phyloP scores from a whole-genome alignment of 2,113 vertebrate species.

The Ellobius talpinus region DNA sequence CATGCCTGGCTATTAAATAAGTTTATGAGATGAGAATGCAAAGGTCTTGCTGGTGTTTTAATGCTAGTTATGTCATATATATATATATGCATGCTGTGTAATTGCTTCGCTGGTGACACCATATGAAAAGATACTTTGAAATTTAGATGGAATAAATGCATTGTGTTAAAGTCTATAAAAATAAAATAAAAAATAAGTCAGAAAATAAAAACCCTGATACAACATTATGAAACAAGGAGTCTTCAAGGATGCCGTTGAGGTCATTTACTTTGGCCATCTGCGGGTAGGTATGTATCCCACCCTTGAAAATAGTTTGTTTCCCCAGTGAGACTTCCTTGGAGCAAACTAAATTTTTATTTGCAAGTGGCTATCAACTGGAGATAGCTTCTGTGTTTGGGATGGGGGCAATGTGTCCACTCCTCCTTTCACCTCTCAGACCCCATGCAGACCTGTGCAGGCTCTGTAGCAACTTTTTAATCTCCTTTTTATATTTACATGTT shows the following conservation, averaged over 20 bases:
- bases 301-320: neutral
- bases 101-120: neutral
- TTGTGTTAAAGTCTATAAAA: conserved; percentile 25
- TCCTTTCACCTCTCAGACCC: neutral
- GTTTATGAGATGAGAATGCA: neutral
- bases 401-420: neutral
- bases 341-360: neutral
- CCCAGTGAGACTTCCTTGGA: neutral
- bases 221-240: neutral
- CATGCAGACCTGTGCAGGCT: neutral
- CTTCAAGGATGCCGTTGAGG: neutral
- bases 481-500: no score
- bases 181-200: neutral
- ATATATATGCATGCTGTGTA: neutral
- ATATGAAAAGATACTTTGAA: conserved; percentile 15
- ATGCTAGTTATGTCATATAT: neutral
- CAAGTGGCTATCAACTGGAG: neutral
- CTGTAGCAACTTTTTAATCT: neutral
- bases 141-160: neutral
- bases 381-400: no score
- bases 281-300: neutral
- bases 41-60: neutral
- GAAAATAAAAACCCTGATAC: neutral
- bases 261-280: neutral
- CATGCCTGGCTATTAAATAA: neutral